These are phyloP conservation scores for Ophion slaviceki DNA, from an alignment of 2,888 invertebrate genomes.

Conservation along the genomic window DNA sequence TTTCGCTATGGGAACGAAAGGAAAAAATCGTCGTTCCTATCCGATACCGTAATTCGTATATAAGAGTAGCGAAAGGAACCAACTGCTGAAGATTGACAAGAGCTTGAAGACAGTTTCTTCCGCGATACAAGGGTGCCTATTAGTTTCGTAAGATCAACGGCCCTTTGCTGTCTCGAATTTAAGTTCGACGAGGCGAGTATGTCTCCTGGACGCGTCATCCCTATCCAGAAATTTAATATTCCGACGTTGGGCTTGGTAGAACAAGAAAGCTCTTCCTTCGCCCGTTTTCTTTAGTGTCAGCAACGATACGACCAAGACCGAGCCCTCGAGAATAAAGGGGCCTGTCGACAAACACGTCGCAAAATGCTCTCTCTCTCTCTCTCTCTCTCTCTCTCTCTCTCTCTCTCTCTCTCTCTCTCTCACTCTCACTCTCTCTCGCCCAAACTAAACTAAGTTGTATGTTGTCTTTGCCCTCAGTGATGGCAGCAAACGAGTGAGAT, in stretches of 20 bases:
- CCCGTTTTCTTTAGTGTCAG: slow-evolving; percentile 37
- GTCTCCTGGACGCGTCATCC: slow-evolving; percentile 8
- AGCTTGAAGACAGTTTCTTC: neutral
- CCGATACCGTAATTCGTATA: too few species aligned
- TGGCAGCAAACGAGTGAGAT: slow-evolving; percentile 50
- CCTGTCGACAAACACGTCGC: slow-evolving; percentile 51
- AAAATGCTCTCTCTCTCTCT: slow-evolving; percentile 36
- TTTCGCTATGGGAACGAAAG: too few species aligned
- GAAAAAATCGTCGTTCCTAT: too few species aligned
- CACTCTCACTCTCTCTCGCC: slow-evolving; percentile 41
- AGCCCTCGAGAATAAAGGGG: slow-evolving; percentile 34
- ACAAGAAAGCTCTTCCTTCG: slow-evolving; percentile 9
- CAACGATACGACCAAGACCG: slow-evolving; percentile 37
- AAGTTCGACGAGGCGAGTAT: slow-evolving; percentile 9
- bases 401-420: slow-evolving; percentile 40
- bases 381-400: slow-evolving; percentile 28
- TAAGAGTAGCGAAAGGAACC: too few species aligned
- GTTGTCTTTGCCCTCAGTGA: slow-evolving; percentile 31
- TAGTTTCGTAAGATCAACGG: neutral
- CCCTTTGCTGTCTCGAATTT: slow-evolving; percentile 5
- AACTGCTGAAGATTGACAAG: too few species aligned
- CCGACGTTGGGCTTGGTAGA: slow-evolving; percentile 9
- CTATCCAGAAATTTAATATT: slow-evolving; percentile 55
- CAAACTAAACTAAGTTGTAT: slow-evolving; percentile 11
- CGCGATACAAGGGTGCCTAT: neutral